These are phyloP conservation scores for Dryobota labecula DNA, from an alignment of 2,888 invertebrate genomes.

Conservation along the genomic window DNA sequence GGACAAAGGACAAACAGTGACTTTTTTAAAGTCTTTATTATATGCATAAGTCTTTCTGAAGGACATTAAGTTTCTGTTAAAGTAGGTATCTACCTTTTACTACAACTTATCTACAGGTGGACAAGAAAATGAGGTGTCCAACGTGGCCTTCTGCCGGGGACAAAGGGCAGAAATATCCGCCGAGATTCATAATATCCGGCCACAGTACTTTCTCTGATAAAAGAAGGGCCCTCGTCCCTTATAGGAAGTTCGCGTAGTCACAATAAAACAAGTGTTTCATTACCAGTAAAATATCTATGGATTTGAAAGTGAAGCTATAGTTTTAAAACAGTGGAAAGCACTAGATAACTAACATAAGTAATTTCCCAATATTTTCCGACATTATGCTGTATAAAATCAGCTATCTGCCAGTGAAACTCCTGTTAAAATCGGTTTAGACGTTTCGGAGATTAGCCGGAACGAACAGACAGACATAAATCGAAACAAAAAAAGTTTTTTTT, in stretches of 20 bases:
- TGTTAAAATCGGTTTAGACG: too few species aligned
- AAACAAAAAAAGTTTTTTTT: too few species aligned
- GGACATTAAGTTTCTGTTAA: neutral
- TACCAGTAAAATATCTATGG: neutral
- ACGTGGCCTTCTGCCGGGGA: neutral
- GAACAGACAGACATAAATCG: too few species aligned
- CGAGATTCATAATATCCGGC: constrained; percentile 42
- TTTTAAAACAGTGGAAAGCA: neutral
- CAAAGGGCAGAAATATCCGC: constrained; percentile 28
- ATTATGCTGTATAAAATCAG: too few species aligned
- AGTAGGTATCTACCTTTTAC: neutral
- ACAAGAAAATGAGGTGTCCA: neutral
- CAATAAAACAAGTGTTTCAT: neutral
- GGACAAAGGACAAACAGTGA: neutral
- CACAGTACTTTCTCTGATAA: neutral
- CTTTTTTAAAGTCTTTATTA: neutral
- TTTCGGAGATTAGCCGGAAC: too few species aligned
- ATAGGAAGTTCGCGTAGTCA: neutral
- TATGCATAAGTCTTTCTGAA: constrained; percentile 1
- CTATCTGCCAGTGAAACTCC: too few species aligned
- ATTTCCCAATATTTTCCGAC: neutral
- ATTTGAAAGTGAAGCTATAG: neutral
- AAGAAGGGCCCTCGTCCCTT: neutral
- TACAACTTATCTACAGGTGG: neutral
- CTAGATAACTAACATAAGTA: too few species aligned